Base-by-base conservation (phyloP, 2,797 vertebrate genomes). In the Amniataba percoides region DNA sequence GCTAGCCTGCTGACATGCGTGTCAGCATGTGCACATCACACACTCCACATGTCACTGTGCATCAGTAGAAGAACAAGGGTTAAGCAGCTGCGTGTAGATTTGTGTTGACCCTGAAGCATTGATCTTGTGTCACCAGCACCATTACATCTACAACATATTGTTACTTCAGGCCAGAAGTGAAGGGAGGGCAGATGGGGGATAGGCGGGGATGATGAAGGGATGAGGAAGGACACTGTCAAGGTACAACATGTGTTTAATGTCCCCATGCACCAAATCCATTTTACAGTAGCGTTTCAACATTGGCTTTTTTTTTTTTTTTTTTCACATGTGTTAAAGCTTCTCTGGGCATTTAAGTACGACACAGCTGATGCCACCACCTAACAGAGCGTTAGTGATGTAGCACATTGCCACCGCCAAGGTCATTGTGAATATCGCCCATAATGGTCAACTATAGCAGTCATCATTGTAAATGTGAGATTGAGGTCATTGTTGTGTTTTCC, bases 111-210 rank as follows among this genome's bases (percentile, higher is more conserved):
- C 91, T 83, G 85, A 87, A 86, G 77, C 88, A 95, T 95, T 93
- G 95, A 95, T 95, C 92, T 92, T 87, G 89, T 94, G 95, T 95
- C 95, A 85, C 59, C 87, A 71, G 92, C 86, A 80, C 90, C 93
- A 94, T 95, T 95, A 90, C 90, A 85, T 71, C 85, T 34, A 64
- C 87, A 82, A 94, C 85, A 89, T 93, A 94, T 93, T 90, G 94
- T 88, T 88, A 77, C 92, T 87, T 72, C 45, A 70, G 89, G 88
- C 74, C 65, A 71, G 72, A 78, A 60, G 80, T 68, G 72, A 82
- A 36, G 31, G 36, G 31, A 62, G 60, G 68, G 56, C 42, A 64
- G 76, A 61, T 55, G 75, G 60, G 74, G 61, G 46, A 62, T 75
- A 66, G 56, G 19, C 40, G 16, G 60, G 51, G 36, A 46, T 21